Evolutionary conservation across 1,140 invertebrate species (phyloP).

Genomic region (Drosophila elegans): DNA sequence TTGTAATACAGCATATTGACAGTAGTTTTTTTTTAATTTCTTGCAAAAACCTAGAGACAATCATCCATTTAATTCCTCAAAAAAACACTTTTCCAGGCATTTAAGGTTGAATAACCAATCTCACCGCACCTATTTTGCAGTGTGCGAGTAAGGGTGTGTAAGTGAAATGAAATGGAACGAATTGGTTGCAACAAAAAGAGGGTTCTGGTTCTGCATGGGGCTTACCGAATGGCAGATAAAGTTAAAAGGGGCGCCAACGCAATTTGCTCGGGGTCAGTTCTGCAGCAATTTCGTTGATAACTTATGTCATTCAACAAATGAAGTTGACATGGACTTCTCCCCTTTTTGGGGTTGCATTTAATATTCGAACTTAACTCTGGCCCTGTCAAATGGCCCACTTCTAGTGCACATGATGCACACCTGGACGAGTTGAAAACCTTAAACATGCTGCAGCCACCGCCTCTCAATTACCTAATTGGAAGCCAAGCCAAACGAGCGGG

Average conservation of each 20-base stretch:
- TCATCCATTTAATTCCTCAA: too few relatives aligned
- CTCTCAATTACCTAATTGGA: constrained; percentile 80
- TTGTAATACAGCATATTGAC: too few relatives aligned
- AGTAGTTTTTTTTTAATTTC: too few relatives aligned
- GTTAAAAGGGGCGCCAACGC: constrained; percentile 68
- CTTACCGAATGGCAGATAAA: constrained; percentile 72
- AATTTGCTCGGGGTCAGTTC: constrained; percentile 79
- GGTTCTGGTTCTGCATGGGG: constrained; percentile 31
- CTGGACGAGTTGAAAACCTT: constrained; percentile 29
- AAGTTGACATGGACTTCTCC: constrained; percentile 67
- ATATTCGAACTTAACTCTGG: constrained; percentile 71
- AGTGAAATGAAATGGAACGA: constrained; percentile 81
- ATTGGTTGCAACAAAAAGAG: constrained; percentile 57
- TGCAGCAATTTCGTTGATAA: constrained; percentile 77
- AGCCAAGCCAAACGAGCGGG: constrained; percentile 54
- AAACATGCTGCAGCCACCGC: constrained; percentile 36
- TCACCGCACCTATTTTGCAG: not conserved
- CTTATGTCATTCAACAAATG: constrained; percentile 81
- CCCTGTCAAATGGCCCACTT: constrained; percentile 62
- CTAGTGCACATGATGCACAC: constrained; percentile 45
- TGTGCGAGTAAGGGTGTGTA: constrained; percentile 46
- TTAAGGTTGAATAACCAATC: not conserved
- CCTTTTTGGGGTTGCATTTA: constrained; percentile 57
- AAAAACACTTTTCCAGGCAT: not conserved
- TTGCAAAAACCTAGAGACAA: too few relatives aligned